Evolutionary conservation across 2,888 invertebrate genomes (phyloP).

Genomic region (Mythimna lalbum): DNA sequence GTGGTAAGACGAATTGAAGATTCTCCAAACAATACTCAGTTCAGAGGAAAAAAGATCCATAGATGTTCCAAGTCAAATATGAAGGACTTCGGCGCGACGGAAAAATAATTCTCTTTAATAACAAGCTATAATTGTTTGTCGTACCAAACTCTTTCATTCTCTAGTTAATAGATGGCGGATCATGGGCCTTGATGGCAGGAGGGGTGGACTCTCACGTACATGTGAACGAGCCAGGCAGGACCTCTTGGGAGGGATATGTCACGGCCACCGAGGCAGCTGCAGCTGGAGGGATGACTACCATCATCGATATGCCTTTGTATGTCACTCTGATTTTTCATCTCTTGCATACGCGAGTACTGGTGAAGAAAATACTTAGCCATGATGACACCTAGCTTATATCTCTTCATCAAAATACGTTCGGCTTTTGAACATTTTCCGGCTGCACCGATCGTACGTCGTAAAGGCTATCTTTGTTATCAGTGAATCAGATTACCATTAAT

Average conservation of each 20-base stretch:
- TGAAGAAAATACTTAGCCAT: no score
- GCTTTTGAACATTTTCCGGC: no score
- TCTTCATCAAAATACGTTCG: no score
- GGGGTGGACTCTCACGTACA: constrained; percentile 94
- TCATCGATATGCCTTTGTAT: constrained; percentile 94
- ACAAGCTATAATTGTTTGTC: no score
- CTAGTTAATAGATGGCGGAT: constrained; percentile 83
- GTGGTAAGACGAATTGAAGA: background rate
- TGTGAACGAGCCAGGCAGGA: constrained; percentile 93
- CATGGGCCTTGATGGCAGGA: constrained; percentile 91
- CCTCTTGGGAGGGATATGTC: constrained; percentile 93
- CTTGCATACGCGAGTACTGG: background rate
- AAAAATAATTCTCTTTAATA: no score
- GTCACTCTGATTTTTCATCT: constrained; percentile 42
- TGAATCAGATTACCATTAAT: background rate
- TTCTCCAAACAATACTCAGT: constrained; percentile 5
- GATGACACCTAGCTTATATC: background rate
- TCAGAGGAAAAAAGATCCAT: background rate
- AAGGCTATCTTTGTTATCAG: background rate
- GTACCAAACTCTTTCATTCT: constrained; percentile 42
- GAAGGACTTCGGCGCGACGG: no score
- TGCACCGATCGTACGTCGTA: background rate
- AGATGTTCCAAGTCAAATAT: no score
- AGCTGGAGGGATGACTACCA: constrained; percentile 93
- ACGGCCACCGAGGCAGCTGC: constrained; percentile 93